These are phyloP conservation scores for Himalopsyche anomala DNA, from an alignment of 2,888 invertebrate genomes.

Conservation along the genomic window DNA sequence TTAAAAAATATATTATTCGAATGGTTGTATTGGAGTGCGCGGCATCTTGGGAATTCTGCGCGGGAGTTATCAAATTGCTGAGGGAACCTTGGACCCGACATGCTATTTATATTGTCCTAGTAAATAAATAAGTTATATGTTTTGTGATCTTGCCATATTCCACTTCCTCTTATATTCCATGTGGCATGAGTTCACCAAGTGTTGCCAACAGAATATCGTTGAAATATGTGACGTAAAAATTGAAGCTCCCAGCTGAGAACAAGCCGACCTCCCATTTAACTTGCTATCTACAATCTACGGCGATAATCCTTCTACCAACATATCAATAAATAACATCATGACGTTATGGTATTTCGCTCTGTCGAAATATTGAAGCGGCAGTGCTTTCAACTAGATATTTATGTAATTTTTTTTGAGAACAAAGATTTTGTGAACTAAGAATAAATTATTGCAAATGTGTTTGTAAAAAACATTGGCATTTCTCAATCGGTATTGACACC, in stretches of 20 bases:
- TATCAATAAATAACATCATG: conserved; percentile 11
- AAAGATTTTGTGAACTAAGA: too few relatives aligned
- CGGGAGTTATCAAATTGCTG: too few relatives aligned
- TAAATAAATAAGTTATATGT: too few relatives aligned
- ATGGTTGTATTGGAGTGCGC: too few relatives aligned
- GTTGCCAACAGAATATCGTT: conserved; percentile 1
- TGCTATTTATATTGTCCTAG: too few relatives aligned
- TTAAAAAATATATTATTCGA: too few relatives aligned
- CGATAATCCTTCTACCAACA: not conserved
- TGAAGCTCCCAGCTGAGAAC: conserved; percentile 9
- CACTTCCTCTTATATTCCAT: not conserved
- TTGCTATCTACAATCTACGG: not conserved
- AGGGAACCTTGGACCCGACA: too few relatives aligned
- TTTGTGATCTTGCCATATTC: not conserved
- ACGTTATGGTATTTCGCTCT: conserved; percentile 15
- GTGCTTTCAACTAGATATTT: not conserved
- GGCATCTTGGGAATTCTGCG: too few relatives aligned
- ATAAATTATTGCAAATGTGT: too few relatives aligned
- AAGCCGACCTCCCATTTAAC: conserved; percentile 6
- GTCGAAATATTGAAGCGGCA: not conserved
- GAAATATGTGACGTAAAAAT: conserved; percentile 30
- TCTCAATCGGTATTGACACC: too few relatives aligned
- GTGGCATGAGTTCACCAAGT: not conserved
- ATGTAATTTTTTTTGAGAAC: too few relatives aligned
- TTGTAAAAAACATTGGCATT: too few relatives aligned